These are phyloP conservation scores for Sinelater perroti DNA, from an alignment of 2,888 invertebrate species.

Conservation along the genomic window DNA sequence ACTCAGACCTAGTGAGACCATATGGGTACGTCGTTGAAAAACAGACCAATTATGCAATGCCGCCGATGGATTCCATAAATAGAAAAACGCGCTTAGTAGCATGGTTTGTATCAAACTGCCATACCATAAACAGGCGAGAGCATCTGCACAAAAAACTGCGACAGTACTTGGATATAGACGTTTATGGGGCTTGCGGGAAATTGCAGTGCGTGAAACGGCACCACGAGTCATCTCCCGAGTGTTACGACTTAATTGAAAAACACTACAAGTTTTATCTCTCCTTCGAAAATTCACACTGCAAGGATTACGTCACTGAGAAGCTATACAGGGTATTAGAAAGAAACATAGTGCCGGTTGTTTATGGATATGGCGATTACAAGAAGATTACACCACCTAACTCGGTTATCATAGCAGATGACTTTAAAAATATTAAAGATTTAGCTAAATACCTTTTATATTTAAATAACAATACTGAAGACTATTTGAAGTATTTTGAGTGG, in stretches of 20 bases:
- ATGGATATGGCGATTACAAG: slow-evolving; percentile 70
- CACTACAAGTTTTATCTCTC: slow-evolving; percentile 76
- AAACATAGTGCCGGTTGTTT: slow-evolving; percentile 72
- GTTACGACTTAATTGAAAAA: slow-evolving; percentile 61
- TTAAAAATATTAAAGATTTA: slow-evolving; percentile 61
- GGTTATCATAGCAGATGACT: slow-evolving; percentile 68
- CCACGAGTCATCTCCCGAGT: slow-evolving; percentile 50
- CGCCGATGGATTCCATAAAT: slow-evolving; percentile 39
- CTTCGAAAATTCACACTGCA: slow-evolving; percentile 76
- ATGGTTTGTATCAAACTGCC: slow-evolving; percentile 68
- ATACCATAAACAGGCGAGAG: slow-evolving; percentile 60
- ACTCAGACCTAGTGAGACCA: slow-evolving; percentile 57
- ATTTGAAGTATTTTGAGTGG: slow-evolving; percentile 68
- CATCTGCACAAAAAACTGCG: slow-evolving; percentile 62
- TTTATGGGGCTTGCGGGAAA: slow-evolving; percentile 70
- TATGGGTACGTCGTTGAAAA: slow-evolving; percentile 47
- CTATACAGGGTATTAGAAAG: slow-evolving; percentile 67
- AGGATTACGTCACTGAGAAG: slow-evolving; percentile 72
- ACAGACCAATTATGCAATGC: slow-evolving; percentile 40
- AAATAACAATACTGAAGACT: slow-evolving; percentile 62
- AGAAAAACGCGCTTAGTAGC: slow-evolving; percentile 63
- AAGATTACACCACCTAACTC: slow-evolving; percentile 64
- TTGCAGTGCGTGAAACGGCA: slow-evolving; percentile 50
- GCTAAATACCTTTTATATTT: slow-evolving; percentile 63
- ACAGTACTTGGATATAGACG: slow-evolving; percentile 67